Evolutionary conservation across 1,140 invertebrate genomes (phyloP).

Genomic region (Drosophila rufa): DNA sequence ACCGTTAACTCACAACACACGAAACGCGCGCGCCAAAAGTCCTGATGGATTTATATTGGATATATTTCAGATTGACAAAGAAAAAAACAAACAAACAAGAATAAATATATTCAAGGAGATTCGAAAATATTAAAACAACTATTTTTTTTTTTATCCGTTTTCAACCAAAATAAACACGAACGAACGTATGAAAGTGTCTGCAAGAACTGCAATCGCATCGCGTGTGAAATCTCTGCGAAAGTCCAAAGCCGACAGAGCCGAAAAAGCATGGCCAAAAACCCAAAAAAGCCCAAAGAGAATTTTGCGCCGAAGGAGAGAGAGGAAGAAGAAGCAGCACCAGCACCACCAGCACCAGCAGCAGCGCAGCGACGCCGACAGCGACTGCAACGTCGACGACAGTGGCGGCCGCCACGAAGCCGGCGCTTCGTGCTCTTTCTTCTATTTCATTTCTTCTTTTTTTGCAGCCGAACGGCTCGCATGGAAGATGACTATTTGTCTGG

Average conservation of each 20-base stretch:
- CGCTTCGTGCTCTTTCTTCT: conserved; percentile 43
- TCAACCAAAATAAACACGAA: conserved; percentile 68
- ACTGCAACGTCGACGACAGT: conserved; percentile 19
- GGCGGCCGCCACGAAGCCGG: conserved; percentile 50
- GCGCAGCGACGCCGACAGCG: conserved; percentile 27
- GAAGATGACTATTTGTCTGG: conserved; percentile 34
- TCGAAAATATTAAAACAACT: conserved; percentile 8
- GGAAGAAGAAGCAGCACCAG: conserved; percentile 23
- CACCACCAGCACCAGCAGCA: conserved; percentile 13
- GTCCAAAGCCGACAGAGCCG: conserved; percentile 78
- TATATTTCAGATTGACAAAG: neutral
- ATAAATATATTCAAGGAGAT: conserved; percentile 1
- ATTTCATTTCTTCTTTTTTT: conserved; percentile 14
- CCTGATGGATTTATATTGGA: neutral
- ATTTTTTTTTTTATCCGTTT: conserved; percentile 25
- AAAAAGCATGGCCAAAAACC: conserved; percentile 60
- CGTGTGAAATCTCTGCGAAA: conserved; percentile 85
- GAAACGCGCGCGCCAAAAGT: conserved; percentile 18
- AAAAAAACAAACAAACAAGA: neutral
- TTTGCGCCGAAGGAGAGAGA: conserved; percentile 44
- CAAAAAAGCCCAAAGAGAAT: conserved; percentile 45
- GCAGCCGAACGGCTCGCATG: conserved; percentile 38
- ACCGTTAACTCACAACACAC: conserved; percentile 21
- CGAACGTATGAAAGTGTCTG: conserved; percentile 85
- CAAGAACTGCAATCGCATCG: conserved; percentile 85